Percentiles rank a stretch among this genome's conserved stretches.
Evolutionary conservation across 2,113 vertebrate genomes (phyloP).

Genomic region (Mirza zaza): DNA sequence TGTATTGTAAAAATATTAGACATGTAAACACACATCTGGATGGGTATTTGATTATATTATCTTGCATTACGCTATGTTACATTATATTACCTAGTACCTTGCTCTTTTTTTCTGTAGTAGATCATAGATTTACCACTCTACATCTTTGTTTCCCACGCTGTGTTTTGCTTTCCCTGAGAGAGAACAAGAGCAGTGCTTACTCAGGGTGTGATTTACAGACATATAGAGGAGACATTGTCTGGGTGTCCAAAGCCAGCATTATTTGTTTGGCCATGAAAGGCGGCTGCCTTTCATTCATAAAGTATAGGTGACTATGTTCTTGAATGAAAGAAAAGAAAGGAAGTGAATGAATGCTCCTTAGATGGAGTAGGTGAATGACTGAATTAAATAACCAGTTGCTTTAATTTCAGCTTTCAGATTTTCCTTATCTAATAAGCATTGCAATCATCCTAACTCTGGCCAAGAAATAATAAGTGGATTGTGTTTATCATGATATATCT

Average conservation of each 20-base stretch:
- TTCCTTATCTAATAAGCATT: not conserved
- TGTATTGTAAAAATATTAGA: not conserved
- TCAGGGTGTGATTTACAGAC: constrained; percentile 55
- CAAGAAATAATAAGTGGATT: constrained; percentile 22
- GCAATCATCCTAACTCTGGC: not conserved
- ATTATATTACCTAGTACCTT: not conserved
- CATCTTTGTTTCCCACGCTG: not conserved
- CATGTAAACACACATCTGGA: not conserved
- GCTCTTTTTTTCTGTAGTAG: not conserved
- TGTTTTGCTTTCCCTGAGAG: not conserved
- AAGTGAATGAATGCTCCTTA: constrained; percentile 27
- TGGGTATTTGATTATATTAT: not conserved
- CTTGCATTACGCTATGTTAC: not conserved
- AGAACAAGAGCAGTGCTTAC: not conserved
- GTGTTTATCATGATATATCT: not conserved
- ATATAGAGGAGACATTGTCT: constrained; percentile 66
- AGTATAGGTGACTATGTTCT: constrained; percentile 51
- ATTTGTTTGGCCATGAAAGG: constrained; percentile 35
- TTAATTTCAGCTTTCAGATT: constrained; percentile 27
- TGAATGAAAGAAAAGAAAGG: constrained; percentile 48
- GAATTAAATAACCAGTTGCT: not conserved
- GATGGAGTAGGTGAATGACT: not conserved
- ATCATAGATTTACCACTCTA: not conserved
- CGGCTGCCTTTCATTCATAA: constrained; percentile 63
- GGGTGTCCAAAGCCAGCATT: constrained; percentile 41